Conservation (phyloP, 2,113 vertebrate genomes). For the Meleagris gallopavo region DNA sequence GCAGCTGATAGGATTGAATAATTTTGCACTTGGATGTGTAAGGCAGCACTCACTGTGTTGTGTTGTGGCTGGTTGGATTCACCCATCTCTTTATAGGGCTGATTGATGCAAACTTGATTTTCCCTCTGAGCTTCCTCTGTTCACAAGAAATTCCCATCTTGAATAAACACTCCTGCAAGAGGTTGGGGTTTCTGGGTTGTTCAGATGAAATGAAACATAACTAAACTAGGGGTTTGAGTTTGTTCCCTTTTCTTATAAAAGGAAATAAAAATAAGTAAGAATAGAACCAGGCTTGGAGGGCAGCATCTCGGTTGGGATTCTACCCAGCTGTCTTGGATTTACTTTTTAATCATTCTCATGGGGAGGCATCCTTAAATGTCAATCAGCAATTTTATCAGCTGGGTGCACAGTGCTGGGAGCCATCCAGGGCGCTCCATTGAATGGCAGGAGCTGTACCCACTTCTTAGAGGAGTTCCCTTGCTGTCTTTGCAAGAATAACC, state of each 20-base stretch:
- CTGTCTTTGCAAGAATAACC: not conserved
- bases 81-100: not conserved
- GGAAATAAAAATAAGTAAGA: not conserved
- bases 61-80: conserved; percentile 22
- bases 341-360: not conserved
- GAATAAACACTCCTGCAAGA: not conserved
- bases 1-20: not conserved
- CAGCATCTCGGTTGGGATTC: not conserved
- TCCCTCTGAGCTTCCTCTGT: not conserved
- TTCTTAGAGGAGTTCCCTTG: not conserved
- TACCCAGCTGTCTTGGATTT: not conserved
- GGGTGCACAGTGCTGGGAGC: not conserved
- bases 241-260: not conserved
- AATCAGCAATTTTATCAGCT: not conserved
- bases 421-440: not conserved
- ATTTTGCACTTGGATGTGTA: conserved; percentile 35
- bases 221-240: not conserved
- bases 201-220: not conserved
- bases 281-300: not conserved
- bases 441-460: not conserved
- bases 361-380: not conserved
- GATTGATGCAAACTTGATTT: not conserved
- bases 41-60: not conserved
- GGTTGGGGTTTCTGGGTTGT: not conserved
- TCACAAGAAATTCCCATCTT: not conserved